Conservation (phyloP, 1,140 invertebrate species). For the Phenacoccus solenopsis region DNA sequence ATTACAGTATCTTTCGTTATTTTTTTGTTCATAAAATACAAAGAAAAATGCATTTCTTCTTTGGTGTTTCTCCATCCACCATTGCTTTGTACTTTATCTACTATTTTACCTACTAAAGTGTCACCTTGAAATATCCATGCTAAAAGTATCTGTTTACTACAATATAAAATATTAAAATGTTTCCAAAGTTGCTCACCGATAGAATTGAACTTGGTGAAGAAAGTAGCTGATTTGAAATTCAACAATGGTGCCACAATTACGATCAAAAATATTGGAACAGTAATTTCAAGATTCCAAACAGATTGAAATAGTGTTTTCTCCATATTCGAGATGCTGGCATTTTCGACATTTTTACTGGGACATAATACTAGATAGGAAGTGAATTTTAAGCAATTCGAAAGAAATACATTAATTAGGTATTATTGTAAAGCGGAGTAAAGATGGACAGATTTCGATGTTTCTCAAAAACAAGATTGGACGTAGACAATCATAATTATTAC, state of each 20-base stretch:
- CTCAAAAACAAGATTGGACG: too few relatives aligned
- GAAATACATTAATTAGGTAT: too few relatives aligned
- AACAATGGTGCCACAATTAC: conserved; percentile 63
- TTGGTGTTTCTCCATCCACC: too few relatives aligned
- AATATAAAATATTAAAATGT: neutral
- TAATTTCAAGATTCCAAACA: conserved; percentile 55
- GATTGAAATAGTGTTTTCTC: neutral
- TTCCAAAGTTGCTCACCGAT: conserved; percentile 46
- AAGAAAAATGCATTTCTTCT: too few relatives aligned
- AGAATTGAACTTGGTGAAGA: conserved; percentile 90
- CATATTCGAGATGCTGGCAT: neutral
- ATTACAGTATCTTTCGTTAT: too few relatives aligned
- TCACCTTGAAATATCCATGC: neutral
- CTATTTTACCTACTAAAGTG: neutral
- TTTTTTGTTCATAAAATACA: too few relatives aligned
- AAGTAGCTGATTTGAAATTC: conserved; percentile 74
- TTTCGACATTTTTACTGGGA: conserved; percentile 6
- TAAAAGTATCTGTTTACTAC: conserved; percentile 5
- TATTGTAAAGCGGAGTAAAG: too few relatives aligned
- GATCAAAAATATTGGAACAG: conserved; percentile 69
- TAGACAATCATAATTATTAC: too few relatives aligned
- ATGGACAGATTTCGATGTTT: too few relatives aligned
- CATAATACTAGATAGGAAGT: conserved; percentile 26
- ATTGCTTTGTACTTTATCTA: neutral
- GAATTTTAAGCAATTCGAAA: too few relatives aligned